phyloP scores from a whole-genome alignment of 2,888 invertebrate species.

The Dynastes grantii region DNA sequence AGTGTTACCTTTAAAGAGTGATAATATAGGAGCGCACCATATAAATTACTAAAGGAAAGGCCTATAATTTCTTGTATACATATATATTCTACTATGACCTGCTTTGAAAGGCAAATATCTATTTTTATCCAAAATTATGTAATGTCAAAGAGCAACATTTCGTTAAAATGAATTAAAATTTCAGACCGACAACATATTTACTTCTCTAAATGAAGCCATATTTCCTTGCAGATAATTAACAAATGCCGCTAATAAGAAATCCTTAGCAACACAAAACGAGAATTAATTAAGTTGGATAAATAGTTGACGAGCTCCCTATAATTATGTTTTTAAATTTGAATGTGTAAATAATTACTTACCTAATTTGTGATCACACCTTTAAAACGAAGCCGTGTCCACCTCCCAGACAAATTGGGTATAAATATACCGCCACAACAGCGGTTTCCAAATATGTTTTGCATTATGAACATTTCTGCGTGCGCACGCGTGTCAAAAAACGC shows the following conservation, averaged over 20 bases:
- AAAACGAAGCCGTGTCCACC: conserved; percentile 56
- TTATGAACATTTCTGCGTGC: conserved; percentile 51
- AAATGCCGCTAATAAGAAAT: conserved; percentile 14
- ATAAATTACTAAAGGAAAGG: no score
- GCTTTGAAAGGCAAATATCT: neutral
- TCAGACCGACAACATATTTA: neutral
- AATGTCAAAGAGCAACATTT: conserved; percentile 36
- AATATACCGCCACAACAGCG: conserved; percentile 52
- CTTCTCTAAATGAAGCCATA: conserved; percentile 21
- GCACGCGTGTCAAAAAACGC: conserved; percentile 49
- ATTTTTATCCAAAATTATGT: conserved; percentile 34
- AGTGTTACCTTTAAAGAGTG: neutral
- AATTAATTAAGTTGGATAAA: neutral
- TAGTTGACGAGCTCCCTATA: neutral
- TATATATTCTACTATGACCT: conserved; percentile 1
- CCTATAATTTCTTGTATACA: neutral
- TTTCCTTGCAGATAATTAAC: conserved; percentile 26
- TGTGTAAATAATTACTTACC: conserved; percentile 51
- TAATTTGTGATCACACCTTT: conserved; percentile 52
- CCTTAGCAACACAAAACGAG: conserved; percentile 32
- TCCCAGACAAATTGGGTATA: conserved; percentile 50
- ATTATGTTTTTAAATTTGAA: neutral
- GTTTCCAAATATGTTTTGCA: conserved; percentile 52
- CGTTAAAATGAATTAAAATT: neutral
- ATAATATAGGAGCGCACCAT: no score